These are phyloP conservation scores for Leptinotarsa haldemani DNA, from an alignment of 2,888 invertebrate genomes.

Conservation along the genomic window DNA sequence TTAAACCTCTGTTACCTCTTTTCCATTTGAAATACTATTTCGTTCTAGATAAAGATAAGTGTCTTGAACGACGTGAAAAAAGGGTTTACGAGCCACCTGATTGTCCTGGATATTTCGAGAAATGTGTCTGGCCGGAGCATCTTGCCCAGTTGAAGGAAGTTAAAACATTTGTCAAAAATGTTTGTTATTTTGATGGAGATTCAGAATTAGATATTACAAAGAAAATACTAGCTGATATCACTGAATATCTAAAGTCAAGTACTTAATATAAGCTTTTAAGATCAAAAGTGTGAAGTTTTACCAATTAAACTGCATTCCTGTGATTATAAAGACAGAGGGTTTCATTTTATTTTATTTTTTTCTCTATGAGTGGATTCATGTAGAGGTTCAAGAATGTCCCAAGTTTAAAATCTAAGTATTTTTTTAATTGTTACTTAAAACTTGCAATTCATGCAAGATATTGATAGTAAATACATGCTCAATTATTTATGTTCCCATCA, in stretches of 20 bases:
- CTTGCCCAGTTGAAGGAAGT: conserved; percentile 69
- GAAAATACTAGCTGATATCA: conserved; percentile 54
- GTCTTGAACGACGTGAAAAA: conserved; percentile 71
- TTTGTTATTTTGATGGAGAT: conserved; percentile 56
- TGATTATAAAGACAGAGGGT: no score
- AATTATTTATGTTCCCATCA: no score
- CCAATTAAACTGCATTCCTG: no score
- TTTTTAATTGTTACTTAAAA: no score
- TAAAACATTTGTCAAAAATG: conserved; percentile 53
- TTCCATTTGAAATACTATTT: conserved; percentile 82
- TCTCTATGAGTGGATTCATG: no score
- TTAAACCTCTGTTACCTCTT: conserved; percentile 73
- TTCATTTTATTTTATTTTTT: no score
- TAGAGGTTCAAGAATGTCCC: no score
- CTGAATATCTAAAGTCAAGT: not conserved
- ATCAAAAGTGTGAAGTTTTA: not conserved
- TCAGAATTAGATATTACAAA: conserved; percentile 47
- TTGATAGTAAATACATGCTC: no score
- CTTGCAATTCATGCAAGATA: no score
- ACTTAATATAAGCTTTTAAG: conserved; percentile 1
- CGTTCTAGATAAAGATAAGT: conserved; percentile 76
- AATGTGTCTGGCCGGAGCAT: conserved; percentile 92
- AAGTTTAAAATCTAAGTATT: no score
- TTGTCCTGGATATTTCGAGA: conserved; percentile 87
- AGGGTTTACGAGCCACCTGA: conserved; percentile 89